These are phyloP conservation scores for Ursus arctos DNA, from an alignment of 2,113 vertebrate genomes.

Conservation along the genomic window DNA sequence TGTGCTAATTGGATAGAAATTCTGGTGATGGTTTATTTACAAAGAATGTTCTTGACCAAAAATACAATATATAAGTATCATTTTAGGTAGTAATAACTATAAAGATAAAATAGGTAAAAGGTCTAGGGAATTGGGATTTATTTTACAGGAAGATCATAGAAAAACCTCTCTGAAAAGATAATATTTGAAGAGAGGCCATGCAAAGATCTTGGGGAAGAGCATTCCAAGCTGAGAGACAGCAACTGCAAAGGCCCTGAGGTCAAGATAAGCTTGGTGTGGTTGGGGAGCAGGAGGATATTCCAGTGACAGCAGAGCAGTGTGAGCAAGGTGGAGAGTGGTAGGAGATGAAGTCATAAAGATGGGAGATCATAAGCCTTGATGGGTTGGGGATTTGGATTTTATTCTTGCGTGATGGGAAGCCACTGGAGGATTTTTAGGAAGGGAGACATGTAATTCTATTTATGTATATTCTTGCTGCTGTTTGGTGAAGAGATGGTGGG, in stretches of 20 bases:
- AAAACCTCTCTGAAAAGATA: background rate
- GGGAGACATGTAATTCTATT: background rate
- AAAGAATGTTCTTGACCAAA: background rate
- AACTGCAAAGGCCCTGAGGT: background rate
- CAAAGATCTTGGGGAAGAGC: background rate
- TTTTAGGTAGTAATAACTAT: background rate
- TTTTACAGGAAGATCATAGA: background rate
- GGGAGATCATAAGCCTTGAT: background rate
- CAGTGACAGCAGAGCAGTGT: background rate
- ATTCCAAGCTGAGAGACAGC: background rate
- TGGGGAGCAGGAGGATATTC: background rate
- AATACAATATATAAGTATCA: background rate
- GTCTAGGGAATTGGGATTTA: background rate
- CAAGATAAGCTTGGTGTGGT: background rate
- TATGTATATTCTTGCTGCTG: background rate
- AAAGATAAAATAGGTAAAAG: background rate
- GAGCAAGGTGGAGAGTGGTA: background rate
- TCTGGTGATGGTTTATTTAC: background rate
- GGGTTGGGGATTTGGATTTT: slow-evolving; percentile 1
- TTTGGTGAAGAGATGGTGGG: background rate
- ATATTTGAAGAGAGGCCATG: background rate
- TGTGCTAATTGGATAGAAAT: background rate
- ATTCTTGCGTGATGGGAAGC: background rate
- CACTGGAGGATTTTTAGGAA: background rate
- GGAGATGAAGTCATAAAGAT: background rate